These are phyloP conservation scores for Sebastes goodei DNA, from an alignment of 2,797 vertebrate genomes.

Conservation along the genomic window DNA sequence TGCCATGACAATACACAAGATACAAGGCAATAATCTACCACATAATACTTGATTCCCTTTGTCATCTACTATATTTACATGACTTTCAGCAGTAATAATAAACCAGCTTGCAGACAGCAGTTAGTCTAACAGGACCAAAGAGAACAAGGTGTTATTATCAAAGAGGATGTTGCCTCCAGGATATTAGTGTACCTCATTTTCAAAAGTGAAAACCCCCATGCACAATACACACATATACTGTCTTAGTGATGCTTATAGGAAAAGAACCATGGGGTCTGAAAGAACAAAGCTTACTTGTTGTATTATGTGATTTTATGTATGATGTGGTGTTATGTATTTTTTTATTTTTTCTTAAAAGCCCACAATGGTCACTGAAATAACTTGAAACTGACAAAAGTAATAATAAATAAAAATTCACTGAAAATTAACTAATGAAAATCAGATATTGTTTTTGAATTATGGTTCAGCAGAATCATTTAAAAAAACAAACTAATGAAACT, in stretches of 20 bases:
- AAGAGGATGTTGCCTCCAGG: neutral
- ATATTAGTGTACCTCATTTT: neutral
- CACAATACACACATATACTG: neutral
- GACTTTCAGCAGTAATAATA: neutral
- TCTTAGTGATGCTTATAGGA: neutral
- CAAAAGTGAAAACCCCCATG: neutral
- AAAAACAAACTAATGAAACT: no score
- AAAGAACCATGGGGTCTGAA: neutral
- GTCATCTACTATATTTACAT: neutral
- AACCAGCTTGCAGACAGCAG: neutral
- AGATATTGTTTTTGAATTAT: no score
- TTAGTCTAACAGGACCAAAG: neutral
- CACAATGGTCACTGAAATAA: no score
- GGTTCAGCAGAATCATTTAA: no score
- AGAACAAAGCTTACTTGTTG: neutral
- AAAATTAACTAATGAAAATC: no score
- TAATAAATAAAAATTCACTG: no score
- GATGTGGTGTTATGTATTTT: no score
- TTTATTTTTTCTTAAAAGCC: no score
- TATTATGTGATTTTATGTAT: no score
- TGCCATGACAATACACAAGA: neutral
- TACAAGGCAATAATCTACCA: neutral
- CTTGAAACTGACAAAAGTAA: no score
- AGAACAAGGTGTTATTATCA: neutral
- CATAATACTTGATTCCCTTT: neutral